Evolutionary conservation across 2,888 invertebrate species (phyloP).

Genomic region (Cataglyphis albicans): DNA sequence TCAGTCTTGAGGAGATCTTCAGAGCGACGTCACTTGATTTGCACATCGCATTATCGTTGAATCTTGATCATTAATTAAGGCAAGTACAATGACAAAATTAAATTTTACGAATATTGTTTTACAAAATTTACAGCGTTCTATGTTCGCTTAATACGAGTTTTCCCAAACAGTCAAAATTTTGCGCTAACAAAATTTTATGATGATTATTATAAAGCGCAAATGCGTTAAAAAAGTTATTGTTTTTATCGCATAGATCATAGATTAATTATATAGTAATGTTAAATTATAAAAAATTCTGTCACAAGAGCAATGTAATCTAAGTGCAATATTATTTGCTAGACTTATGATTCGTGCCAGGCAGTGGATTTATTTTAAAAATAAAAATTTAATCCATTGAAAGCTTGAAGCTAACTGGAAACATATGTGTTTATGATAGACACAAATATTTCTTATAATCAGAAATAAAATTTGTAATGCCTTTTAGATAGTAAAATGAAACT

Average conservation of each 20-base stretch:
- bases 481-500: slow-evolving; percentile 17
- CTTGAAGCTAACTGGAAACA: neutral
- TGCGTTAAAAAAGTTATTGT: neutral
- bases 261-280: slow-evolving; percentile 10
- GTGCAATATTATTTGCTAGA: neutral
- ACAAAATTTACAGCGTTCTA: neutral
- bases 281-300: neutral
- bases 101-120: slow-evolving; percentile 2
- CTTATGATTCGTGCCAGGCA: neutral
- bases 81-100: slow-evolving; percentile 20
- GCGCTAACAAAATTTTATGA: neutral
- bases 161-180: neutral
- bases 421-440: neutral
- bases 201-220: neutral
- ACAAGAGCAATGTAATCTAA: neutral
- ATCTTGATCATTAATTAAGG: neutral
- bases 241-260: neutral
- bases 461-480: neutral
- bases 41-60: neutral
- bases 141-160: neutral
- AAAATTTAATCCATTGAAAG: neutral
- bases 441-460: neutral
- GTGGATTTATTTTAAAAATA: neutral
- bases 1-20: slow-evolving; percentile 64
- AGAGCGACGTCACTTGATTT: slow-evolving; percentile 51